A percentile compares a stretch with the other conserved stretches of the same genome.
Conservation (phyloP, 2,888 invertebrate genomes). For the Phortica magna region DNA sequence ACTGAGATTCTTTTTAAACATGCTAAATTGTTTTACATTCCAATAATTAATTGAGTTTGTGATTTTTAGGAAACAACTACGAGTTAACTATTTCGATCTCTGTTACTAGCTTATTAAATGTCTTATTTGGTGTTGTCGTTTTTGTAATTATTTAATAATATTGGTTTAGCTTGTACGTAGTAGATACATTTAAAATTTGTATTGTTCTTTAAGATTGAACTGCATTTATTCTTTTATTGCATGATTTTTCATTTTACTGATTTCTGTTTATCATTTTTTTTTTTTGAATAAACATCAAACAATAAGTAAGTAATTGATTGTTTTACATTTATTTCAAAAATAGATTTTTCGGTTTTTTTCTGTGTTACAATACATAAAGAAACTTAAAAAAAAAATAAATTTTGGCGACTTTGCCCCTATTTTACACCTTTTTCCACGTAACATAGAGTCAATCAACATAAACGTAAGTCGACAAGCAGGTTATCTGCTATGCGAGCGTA, state of each 20-base stretch:
- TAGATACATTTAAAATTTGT: not conserved
- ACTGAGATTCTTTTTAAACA: not conserved
- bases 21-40: not conserved
- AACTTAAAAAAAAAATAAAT: too few species aligned
- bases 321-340: conserved; percentile 2
- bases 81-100: conserved; percentile 4
- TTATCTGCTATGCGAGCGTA: too few species aligned
- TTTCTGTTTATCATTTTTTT: conserved; percentile 4
- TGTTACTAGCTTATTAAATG: conserved; percentile 1
- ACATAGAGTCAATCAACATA: too few species aligned
- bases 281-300: not conserved
- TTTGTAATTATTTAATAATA: not conserved
- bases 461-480: too few species aligned
- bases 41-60: not conserved
- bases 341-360: not conserved
- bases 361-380: not conserved
- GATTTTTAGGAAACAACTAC: conserved; percentile 14
- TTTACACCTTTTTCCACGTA: too few species aligned
- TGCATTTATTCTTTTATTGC: conserved; percentile 3
- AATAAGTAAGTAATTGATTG: not conserved
- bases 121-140: not conserved
- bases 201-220: not conserved
- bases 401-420: too few species aligned
- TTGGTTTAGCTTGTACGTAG: not conserved
- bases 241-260: not conserved